Conservation (phyloP, 2,797 vertebrate genomes). For the Pteropus rufus region DNA sequence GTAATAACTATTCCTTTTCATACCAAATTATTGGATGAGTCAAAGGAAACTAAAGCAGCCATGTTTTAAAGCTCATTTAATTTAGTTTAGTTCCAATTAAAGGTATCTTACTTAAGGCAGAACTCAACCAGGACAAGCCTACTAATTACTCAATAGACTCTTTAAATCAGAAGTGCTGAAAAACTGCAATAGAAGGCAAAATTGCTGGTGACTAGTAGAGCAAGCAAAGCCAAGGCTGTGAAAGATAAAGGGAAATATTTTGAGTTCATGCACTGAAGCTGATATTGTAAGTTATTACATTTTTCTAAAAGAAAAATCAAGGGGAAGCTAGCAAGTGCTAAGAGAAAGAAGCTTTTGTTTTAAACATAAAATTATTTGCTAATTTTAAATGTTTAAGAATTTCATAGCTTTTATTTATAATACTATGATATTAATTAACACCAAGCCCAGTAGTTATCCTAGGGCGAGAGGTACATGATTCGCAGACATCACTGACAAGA, state of each 20-base stretch:
- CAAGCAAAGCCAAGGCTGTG: neutral
- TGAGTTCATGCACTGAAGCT: neutral
- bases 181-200: neutral
- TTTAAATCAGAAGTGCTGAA: neutral
- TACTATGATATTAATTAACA: neutral
- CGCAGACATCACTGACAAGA: neutral
- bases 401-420: neutral
- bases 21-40: neutral
- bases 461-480: neutral
- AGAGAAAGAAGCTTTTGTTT: neutral
- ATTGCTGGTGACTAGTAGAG: neutral
- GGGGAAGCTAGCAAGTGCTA: neutral
- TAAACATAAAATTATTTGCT: neutral
- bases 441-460: neutral
- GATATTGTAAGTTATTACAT: neutral
- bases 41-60: neutral
- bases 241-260: neutral
- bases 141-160: neutral
- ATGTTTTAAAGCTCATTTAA: neutral
- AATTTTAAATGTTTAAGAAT: neutral
- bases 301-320: neutral
- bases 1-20: neutral
- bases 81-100: neutral
- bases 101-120: neutral
- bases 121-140: neutral